Conservation (phyloP, 2,888 invertebrate genomes). For the Spodoptera littoralis region DNA sequence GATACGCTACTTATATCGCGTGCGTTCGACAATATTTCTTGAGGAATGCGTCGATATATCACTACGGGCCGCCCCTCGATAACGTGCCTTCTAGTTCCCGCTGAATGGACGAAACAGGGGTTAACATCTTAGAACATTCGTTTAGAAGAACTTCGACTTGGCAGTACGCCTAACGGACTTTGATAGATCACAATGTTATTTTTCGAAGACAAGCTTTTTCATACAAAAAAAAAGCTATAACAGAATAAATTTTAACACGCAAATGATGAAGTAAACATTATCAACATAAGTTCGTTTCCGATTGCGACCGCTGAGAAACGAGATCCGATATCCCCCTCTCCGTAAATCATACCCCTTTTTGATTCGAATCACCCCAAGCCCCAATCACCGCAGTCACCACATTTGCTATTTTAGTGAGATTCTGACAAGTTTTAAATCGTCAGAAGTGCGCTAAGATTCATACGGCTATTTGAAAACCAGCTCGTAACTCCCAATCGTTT, state of each 20-base stretch:
- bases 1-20: constrained; percentile 71
- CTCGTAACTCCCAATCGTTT: constrained; percentile 17
- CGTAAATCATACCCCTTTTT: constrained; percentile 16
- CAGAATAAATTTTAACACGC: too few species aligned
- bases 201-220: too few species aligned
- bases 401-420: not conserved
- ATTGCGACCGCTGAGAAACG: not conserved
- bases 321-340: constrained; percentile 1
- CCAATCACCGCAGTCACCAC: not conserved
- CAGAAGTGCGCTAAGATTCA: not conserved
- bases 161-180: constrained; percentile 36
- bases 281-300: not conserved
- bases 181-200: too few species aligned
- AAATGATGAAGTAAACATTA: not conserved
- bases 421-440: constrained; percentile 1
- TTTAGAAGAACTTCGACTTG: constrained; percentile 37
- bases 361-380: constrained; percentile 4
- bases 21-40: constrained; percentile 78
- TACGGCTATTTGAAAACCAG: not conserved
- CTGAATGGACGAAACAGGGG: constrained; percentile 67
- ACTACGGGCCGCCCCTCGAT: constrained; percentile 76
- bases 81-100: constrained; percentile 75
- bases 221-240: too few species aligned
- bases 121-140: constrained; percentile 44
- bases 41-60: constrained; percentile 81